These are phyloP conservation scores for Sus scrofa DNA, from an alignment of 2,113 vertebrate genomes.

Conservation along the genomic window DNA sequence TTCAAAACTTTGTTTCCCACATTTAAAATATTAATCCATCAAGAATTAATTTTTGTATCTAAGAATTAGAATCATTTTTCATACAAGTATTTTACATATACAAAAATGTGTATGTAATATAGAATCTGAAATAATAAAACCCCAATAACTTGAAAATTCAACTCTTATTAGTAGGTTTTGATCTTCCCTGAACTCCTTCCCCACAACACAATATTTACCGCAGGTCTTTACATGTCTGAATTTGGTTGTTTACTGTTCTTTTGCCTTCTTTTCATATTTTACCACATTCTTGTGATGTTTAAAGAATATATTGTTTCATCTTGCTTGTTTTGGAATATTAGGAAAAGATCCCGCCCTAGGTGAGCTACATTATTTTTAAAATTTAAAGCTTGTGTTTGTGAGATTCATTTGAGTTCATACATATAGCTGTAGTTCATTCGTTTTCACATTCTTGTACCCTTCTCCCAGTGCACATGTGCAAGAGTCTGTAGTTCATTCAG, in stretches of 20 bases:
- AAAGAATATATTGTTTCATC: background rate
- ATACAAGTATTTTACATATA: too few species aligned
- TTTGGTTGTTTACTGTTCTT: background rate
- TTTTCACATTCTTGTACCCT: background rate
- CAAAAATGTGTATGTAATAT: too few species aligned
- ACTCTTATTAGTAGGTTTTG: too few species aligned
- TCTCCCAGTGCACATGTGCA: too few species aligned
- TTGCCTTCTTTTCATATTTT: background rate
- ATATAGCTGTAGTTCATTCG: background rate
- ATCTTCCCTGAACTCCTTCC: too few species aligned
- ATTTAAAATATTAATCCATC: background rate
- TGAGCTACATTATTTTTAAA: too few species aligned
- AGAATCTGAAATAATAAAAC: too few species aligned
- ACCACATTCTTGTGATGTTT: background rate
- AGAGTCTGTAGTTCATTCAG: background rate
- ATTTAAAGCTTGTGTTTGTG: background rate
- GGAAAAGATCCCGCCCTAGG: background rate
- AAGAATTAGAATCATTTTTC: background rate
- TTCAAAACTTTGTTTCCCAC: background rate
- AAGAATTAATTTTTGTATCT: background rate
- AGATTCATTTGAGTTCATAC: background rate
- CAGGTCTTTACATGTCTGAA: background rate
- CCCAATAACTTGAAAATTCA: too few species aligned
- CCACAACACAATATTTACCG: too few species aligned
- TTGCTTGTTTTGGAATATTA: background rate